phyloP scores from a whole-genome alignment of 2,888 invertebrate genomes.

The Hydrotaea cyrtoneurina region DNA sequence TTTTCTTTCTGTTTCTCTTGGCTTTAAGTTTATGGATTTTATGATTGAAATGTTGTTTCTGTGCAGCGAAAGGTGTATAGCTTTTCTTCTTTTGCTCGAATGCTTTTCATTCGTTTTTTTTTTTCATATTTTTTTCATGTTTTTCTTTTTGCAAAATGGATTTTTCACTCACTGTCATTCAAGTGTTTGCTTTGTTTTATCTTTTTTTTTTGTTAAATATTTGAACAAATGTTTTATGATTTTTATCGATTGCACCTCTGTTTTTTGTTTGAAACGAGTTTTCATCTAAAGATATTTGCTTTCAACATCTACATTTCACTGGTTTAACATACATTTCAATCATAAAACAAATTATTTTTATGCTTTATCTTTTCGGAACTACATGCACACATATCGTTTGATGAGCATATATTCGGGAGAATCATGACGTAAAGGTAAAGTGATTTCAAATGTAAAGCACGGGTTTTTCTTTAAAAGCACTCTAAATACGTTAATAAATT shows the following conservation, averaged over 20 bases:
- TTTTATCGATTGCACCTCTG: constrained; percentile 26
- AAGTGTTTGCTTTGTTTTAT: constrained; percentile 19
- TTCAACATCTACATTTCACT: constrained; percentile 71
- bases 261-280: constrained; percentile 42
- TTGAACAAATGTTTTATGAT: constrained; percentile 64
- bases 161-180: constrained; percentile 21
- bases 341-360: constrained; percentile 77
- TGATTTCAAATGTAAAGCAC: not conserved
- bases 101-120: too few species aligned
- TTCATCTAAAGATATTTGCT: constrained; percentile 27
- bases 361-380: too few species aligned
- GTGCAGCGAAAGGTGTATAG: constrained; percentile 80
- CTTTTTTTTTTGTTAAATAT: constrained; percentile 41
- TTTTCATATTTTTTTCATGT: not conserved
- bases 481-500: too few species aligned
- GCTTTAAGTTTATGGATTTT: constrained; percentile 70
- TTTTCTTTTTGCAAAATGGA: constrained; percentile 1
- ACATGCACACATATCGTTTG: too few species aligned
- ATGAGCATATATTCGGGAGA: too few species aligned
- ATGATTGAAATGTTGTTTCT: constrained; percentile 82
- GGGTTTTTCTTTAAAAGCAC: not conserved
- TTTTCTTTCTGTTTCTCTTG: constrained; percentile 61
- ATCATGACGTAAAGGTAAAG: too few species aligned
- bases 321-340: constrained; percentile 81
- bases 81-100: constrained; percentile 70